These are phyloP conservation scores for Meriones unguiculatus DNA, from an alignment of 2,113 vertebrate genomes.

Conservation along the genomic window DNA sequence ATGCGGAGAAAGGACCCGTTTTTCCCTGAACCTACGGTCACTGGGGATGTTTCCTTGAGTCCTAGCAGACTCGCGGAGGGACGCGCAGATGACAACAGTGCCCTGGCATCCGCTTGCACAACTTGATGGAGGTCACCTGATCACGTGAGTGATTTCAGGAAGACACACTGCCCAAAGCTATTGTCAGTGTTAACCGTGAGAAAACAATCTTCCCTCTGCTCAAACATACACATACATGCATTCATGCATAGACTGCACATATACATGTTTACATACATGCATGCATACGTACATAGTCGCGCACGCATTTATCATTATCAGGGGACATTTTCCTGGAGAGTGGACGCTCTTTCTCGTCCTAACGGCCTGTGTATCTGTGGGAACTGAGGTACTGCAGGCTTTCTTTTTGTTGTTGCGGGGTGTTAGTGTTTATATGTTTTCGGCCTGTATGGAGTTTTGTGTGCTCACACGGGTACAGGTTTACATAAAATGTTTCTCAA, in stretches of 20 bases:
- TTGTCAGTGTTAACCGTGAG: neutral
- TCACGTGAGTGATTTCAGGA: neutral
- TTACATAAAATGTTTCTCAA: neutral
- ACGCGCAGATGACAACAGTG: neutral
- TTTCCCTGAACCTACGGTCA: neutral
- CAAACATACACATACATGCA: neutral
- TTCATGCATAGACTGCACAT: neutral
- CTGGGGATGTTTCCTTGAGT: neutral
- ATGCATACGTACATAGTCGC: neutral
- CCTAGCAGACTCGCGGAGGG: neutral
- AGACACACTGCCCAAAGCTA: neutral
- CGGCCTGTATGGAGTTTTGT: neutral
- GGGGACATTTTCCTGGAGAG: neutral
- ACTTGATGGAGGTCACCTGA: neutral
- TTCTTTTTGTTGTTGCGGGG: neutral
- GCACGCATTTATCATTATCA: slow-evolving; percentile 12
- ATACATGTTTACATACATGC: neutral
- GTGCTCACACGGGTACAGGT: neutral
- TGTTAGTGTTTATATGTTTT: neutral
- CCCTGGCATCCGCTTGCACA: neutral
- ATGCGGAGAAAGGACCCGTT: neutral
- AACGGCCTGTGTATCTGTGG: slow-evolving; percentile 15
- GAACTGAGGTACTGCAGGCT: neutral
- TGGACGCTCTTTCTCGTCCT: neutral
- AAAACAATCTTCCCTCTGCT: neutral